Evolutionary conservation across 2,797 vertebrate species (phyloP).

Genomic region (Pterois miles): DNA sequence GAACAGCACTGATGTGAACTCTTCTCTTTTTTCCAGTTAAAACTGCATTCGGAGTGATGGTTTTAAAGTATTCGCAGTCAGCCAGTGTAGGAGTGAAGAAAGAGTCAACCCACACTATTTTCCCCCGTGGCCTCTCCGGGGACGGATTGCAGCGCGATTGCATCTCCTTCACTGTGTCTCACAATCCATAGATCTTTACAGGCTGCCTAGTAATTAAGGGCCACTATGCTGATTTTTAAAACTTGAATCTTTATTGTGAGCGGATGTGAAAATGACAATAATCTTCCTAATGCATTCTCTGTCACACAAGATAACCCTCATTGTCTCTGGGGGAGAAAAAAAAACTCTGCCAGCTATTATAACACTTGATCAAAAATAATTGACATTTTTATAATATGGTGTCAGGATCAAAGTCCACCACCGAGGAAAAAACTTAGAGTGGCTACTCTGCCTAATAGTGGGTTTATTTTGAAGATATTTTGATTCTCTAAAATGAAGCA

Average conservation of each 20-base stretch:
- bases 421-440: background rate
- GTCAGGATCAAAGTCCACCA: constrained; percentile 6
- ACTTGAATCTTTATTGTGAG: constrained; percentile 39
- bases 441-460: background rate
- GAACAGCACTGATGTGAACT: constrained; percentile 21
- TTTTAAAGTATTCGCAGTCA: constrained; percentile 52
- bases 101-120: constrained; percentile 63
- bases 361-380: constrained; percentile 13
- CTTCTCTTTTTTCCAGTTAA: constrained; percentile 6
- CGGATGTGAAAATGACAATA: constrained; percentile 18
- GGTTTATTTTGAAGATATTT: background rate
- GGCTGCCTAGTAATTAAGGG: constrained; percentile 47
- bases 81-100: constrained; percentile 59
- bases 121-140: constrained; percentile 59
- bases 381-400: constrained; percentile 12
- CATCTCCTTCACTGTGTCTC: constrained; percentile 54
- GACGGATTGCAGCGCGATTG: constrained; percentile 55
- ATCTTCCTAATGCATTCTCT: constrained; percentile 26
- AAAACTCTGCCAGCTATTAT: background rate
- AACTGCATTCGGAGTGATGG: constrained; percentile 30
- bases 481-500: background rate
- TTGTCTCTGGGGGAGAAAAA: background rate
- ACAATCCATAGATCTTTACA: constrained; percentile 51
- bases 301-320: constrained; percentile 13
- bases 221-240: constrained; percentile 20